Conservation (phyloP, 1,140 invertebrate species). For the Pseudachorutes palmiensis region DNA sequence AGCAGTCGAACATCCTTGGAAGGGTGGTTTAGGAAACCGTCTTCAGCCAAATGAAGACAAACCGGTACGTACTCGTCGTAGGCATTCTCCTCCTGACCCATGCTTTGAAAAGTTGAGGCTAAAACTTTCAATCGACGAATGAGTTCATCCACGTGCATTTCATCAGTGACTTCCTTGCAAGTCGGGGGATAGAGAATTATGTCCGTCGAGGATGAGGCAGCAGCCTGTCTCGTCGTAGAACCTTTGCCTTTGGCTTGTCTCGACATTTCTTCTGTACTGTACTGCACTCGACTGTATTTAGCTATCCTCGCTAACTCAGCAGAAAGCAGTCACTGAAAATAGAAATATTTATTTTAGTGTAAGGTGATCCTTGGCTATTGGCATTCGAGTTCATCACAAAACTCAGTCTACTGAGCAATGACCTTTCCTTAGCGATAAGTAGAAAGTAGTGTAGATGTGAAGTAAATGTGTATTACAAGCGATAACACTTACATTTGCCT, state of each 20-base stretch:
- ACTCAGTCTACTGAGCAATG: too few species aligned
- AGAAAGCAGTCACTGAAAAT: too few species aligned
- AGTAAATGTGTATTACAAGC: too few species aligned
- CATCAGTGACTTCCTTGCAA: conserved; percentile 79
- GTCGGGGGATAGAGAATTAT: conserved; percentile 73
- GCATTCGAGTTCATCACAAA: too few species aligned
- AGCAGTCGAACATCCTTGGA: conserved; percentile 89
- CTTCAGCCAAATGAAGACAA: conserved; percentile 86
- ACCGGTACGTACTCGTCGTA: conserved; percentile 88
- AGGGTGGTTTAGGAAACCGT: conserved; percentile 79
- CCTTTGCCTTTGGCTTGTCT: neutral
- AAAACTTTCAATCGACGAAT: conserved; percentile 86
- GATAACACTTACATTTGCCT: too few species aligned
- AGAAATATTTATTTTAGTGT: too few species aligned
- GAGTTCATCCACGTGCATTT: conserved; percentile 87
- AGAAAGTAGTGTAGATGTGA: too few species aligned
- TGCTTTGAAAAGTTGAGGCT: conserved; percentile 87
- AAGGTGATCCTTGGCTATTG: too few species aligned
- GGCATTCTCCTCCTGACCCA: conserved; percentile 91
- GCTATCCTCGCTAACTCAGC: too few species aligned
- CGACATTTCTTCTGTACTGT: too few species aligned
- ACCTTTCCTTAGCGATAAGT: too few species aligned
- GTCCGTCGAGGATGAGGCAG: conserved; percentile 22
- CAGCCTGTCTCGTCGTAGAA: neutral
- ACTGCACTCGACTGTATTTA: too few species aligned